Conservation (phyloP, 35 echinoderm and acorn worm species). For the Heliocidaris erythrogramma region DNA sequence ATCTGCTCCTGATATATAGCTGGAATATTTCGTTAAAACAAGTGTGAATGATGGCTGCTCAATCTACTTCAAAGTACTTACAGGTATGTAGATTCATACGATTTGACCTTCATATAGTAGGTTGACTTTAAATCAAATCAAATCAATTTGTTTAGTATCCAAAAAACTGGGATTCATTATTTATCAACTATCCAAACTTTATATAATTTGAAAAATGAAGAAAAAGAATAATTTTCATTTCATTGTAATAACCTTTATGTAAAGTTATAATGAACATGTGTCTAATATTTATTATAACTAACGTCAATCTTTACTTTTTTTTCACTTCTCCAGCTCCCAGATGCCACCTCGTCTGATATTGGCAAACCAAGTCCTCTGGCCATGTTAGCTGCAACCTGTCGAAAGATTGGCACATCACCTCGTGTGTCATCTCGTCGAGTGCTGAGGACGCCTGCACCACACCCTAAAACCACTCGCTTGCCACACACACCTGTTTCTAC, state of each 20-base stretch:
- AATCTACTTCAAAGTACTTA: background rate
- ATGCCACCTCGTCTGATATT: background rate
- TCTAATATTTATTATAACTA: too few relatives aligned
- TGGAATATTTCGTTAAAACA: background rate
- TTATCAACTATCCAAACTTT: too few relatives aligned
- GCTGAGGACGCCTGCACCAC: background rate
- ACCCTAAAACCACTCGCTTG: background rate
- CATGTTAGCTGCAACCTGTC: slow-evolving; percentile 25
- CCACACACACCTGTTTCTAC: background rate
- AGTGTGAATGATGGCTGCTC: background rate
- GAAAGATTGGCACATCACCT: slow-evolving; percentile 15
- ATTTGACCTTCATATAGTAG: too few relatives aligned
- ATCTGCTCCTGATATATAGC: background rate
- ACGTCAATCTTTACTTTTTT: background rate
- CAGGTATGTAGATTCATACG: background rate
- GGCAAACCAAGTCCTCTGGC: slow-evolving; percentile 27
- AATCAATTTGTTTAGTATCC: too few relatives aligned
- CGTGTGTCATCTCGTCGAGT: background rate
- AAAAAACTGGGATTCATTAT: too few relatives aligned
- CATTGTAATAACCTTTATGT: background rate
- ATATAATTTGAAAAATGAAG: too few relatives aligned
- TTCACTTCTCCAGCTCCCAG: background rate
- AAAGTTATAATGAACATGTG: too few relatives aligned
- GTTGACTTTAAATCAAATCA: too few relatives aligned
- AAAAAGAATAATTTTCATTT: background rate